Base-by-base conservation (phyloP, 2,797 vertebrate species). In the Orientallactaga sibirica region DNA sequence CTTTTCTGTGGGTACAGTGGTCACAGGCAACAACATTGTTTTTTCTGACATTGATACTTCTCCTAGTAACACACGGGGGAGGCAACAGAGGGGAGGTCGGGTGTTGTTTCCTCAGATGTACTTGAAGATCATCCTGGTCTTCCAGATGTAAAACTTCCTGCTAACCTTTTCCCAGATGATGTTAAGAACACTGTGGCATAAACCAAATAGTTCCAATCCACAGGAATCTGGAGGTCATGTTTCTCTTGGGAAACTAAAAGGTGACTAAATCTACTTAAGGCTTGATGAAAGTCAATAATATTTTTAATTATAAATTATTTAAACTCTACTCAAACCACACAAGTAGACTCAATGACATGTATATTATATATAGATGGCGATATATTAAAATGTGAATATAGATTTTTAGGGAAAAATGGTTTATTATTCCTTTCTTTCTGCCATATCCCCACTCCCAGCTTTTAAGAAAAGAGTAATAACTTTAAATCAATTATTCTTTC, bases 11-110 rank as follows among this genome's bases (percentile, higher is more conserved):
- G 93, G 86, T 70, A 92, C 15, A 92, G 86, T 75, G 93, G 68
- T 96, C 96, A 95, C 66, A 95, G 79, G 82, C 86, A 94, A 90
- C 88, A 95, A 75, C 64, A 86, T 27, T 87, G 78, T 90, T 74
- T 90, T 80, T 88, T 55, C 92, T 88, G 0, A 91, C 82, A 86
- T 79, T 78, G 58, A 82, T 93, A 43, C 95, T 97, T 92, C 93
- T 97, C 96, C 95, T 96, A 61, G 68, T 95, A 88, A 96, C 64
- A 64, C 73, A 88, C 73, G 90, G 75, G 58, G 92, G 80, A 96
- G 93, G 95, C 79, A 86, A 95, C 5, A 70, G 64, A 75, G 67
- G 62, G 79, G 73, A 79, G 62, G 64, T 78, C 15, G 1, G 80
- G 58, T 1, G 3, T 74, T 94, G 79, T 90, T 93, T 95, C 71